Evolutionary conservation across 1,140 invertebrate genomes (phyloP).

Genomic region (Dendrolimus kikuchii): DNA sequence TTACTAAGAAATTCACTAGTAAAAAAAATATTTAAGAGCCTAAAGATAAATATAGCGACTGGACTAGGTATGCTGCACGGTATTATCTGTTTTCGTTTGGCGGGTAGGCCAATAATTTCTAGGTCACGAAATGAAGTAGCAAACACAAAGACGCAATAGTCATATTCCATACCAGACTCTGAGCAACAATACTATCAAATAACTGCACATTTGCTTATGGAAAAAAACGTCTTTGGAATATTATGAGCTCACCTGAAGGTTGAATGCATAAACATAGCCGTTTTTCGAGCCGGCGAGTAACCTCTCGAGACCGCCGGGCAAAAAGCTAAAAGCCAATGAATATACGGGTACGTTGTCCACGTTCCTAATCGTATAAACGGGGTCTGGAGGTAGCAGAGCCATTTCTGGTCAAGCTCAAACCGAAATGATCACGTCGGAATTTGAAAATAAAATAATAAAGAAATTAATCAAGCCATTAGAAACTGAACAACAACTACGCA

Average conservation of each 20-base stretch:
- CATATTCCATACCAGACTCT: constrained; percentile 5
- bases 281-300: constrained; percentile 79
- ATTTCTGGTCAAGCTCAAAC: constrained; percentile 65
- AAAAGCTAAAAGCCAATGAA: constrained; percentile 76
- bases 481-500: constrained; percentile 68
- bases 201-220: constrained; percentile 1
- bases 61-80: neutral
- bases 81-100: constrained; percentile 7
- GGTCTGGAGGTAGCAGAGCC: constrained; percentile 75
- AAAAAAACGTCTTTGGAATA: constrained; percentile 34
- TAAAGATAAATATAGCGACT: neutral
- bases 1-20: no score
- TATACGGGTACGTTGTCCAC: constrained; percentile 79
- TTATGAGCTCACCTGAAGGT: constrained; percentile 76
- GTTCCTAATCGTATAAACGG: constrained; percentile 77
- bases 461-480: constrained; percentile 70
- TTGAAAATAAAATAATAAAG: constrained; percentile 61
- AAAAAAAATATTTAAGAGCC: no score
- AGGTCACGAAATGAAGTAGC: constrained; percentile 52
- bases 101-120: constrained; percentile 26
- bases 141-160: constrained; percentile 36
- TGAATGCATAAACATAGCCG: constrained; percentile 80
- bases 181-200: constrained; percentile 6
- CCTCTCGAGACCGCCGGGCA: constrained; percentile 72
- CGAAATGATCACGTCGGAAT: constrained; percentile 53